A percentile compares a stretch with the other conserved stretches of the same genome.
Conservation (phyloP, 2,113 vertebrate genomes). For the Pteropus alecto region DNA sequence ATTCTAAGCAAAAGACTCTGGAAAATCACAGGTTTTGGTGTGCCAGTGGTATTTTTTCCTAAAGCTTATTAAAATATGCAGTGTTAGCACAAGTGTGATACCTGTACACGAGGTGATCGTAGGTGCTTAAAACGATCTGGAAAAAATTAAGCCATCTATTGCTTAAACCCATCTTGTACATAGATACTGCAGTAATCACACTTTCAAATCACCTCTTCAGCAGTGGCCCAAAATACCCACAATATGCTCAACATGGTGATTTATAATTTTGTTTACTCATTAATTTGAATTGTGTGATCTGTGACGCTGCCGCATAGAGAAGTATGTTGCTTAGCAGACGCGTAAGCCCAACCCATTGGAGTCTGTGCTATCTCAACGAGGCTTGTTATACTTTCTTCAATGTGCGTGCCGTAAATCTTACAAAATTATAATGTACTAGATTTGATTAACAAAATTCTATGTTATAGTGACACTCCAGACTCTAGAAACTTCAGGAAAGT, state of each 20-base stretch:
- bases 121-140: constrained; percentile 25
- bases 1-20: neutral
- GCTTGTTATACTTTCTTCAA: neutral
- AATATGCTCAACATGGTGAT: neutral
- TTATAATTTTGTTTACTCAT: neutral
- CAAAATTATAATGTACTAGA: neutral
- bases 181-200: neutral
- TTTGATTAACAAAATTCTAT: neutral
- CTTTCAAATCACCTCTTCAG: neutral
- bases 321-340: neutral
- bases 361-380: neutral
- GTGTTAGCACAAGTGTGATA: neutral
- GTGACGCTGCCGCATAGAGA: accelerated
- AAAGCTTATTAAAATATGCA: constrained; percentile 41
- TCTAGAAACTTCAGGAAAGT: neutral
- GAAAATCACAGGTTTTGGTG: neutral
- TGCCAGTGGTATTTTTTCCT: constrained; percentile 4
- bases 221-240: neutral
- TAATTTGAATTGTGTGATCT: neutral
- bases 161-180: neutral
- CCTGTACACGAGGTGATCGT: neutral
- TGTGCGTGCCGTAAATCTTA: neutral
- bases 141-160: neutral
- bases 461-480: neutral
- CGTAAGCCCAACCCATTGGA: accelerated